Percentiles rank a stretch among this genome's conserved stretches.
Evolutionary conservation across 2,113 vertebrate genomes (phyloP).

Genomic region (Hydrolagus affinis): DNA sequence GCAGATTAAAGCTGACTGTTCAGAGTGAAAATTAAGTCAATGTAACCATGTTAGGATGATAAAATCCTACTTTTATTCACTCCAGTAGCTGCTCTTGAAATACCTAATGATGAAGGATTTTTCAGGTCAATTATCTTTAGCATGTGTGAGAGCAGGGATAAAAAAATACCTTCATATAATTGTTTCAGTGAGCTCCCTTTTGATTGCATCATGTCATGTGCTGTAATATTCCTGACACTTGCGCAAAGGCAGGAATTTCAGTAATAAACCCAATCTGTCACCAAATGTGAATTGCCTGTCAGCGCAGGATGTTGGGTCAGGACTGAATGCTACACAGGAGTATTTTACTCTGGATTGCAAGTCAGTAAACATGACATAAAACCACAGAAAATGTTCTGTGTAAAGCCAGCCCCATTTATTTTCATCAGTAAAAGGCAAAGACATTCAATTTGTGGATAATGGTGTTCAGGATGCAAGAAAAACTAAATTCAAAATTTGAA

Average conservation of each 20-base stretch:
- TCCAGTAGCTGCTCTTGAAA: neutral
- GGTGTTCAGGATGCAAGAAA: neutral
- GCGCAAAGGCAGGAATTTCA: neutral
- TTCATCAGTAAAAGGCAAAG: neutral
- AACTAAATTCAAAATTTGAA: neutral
- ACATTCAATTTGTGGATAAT: neutral
- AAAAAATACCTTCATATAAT: neutral
- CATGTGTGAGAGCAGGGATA: neutral
- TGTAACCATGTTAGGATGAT: neutral
- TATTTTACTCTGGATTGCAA: neutral
- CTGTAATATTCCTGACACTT: neutral
- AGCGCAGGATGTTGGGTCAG: neutral
- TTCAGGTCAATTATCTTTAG: conserved; percentile 4
- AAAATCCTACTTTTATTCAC: conserved; percentile 9
- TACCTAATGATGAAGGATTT: neutral
- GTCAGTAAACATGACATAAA: neutral
- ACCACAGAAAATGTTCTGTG: neutral
- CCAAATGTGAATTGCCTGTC: conserved; percentile 18
- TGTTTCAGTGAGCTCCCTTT: neutral
- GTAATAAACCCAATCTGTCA: neutral
- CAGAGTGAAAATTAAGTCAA: neutral
- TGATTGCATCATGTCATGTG: neutral
- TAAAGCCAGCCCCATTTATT: neutral
- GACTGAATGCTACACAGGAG: neutral
- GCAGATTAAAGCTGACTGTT: neutral